A percentile compares a stretch with the other conserved stretches of the same genome.
Conservation (phyloP, 2,797 vertebrate genomes). For the Cynodonichthys magdalenae region DNA sequence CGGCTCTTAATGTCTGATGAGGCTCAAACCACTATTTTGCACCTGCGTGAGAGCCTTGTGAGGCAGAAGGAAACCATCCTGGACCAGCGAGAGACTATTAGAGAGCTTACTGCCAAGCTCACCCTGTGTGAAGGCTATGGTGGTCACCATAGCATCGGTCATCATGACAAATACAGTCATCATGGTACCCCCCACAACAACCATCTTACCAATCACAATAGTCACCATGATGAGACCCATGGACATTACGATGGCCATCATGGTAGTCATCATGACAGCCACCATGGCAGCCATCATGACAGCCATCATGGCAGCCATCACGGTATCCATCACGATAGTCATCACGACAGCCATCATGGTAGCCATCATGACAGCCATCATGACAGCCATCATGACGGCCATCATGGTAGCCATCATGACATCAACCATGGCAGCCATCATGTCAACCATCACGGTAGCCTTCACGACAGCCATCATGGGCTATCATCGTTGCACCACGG, state of each 20-base stretch:
- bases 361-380: slow-evolving; percentile 34
- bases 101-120: slow-evolving; percentile 86
- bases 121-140: slow-evolving; percentile 84
- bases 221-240: slow-evolving; percentile 41
- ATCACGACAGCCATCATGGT: slow-evolving; percentile 28
- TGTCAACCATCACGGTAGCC: slow-evolving; percentile 65
- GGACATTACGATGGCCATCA: slow-evolving; percentile 36
- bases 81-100: slow-evolving; percentile 86
- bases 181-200: slow-evolving; percentile 21
- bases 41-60: slow-evolving; percentile 85
- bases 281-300: slow-evolving; percentile 67
- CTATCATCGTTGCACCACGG: slow-evolving; percentile 46
- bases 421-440: slow-evolving; percentile 60
- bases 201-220: slow-evolving; percentile 31
- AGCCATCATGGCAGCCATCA: slow-evolving; percentile 60
- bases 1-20: slow-evolving; percentile 79
- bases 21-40: slow-evolving; percentile 85
- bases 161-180: slow-evolving; percentile 46
- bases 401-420: slow-evolving; percentile 67
- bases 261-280: slow-evolving; percentile 38
- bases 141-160: slow-evolving; percentile 56
- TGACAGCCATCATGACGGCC: slow-evolving; percentile 27
- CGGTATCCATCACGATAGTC: slow-evolving; percentile 64
- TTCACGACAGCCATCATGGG: slow-evolving; percentile 20
- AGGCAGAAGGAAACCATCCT: slow-evolving; percentile 86